These are phyloP conservation scores for Streptopelia turtur DNA, from an alignment of 2,797 vertebrate genomes.

Conservation along the genomic window DNA sequence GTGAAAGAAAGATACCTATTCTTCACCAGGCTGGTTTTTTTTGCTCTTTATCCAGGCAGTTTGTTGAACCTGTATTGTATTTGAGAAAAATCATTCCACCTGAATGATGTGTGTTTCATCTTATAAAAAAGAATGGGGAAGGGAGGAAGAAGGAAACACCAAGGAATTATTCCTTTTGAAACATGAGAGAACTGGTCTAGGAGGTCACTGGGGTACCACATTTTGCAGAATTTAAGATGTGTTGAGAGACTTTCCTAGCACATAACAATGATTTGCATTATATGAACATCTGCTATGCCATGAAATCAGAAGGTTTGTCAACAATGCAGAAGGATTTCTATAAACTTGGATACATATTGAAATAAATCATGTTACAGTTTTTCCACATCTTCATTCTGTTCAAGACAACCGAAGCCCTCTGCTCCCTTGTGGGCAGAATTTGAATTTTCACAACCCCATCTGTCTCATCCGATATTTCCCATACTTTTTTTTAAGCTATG, in stretches of 20 bases:
- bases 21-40: not conserved
- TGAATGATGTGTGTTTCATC: not conserved
- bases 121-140: not conserved
- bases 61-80: not conserved
- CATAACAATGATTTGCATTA: not conserved
- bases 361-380: not conserved
- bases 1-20: not conserved
- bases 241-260: not conserved
- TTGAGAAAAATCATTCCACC: not conserved
- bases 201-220: not conserved
- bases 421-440: not conserved
- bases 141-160: not conserved
- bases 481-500: not conserved
- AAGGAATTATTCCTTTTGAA: not conserved
- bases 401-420: not conserved
- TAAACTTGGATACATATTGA: not conserved
- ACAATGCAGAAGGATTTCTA: not conserved
- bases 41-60: not conserved
- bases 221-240: not conserved
- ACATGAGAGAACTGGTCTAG: not conserved
- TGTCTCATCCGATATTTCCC: not conserved
- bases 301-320: not conserved
- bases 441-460: not conserved
- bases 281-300: not conserved
- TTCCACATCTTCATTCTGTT: not conserved